phyloP scores from a whole-genome alignment of 2,113 vertebrate species.

The Erythrolamprus reginae region DNA sequence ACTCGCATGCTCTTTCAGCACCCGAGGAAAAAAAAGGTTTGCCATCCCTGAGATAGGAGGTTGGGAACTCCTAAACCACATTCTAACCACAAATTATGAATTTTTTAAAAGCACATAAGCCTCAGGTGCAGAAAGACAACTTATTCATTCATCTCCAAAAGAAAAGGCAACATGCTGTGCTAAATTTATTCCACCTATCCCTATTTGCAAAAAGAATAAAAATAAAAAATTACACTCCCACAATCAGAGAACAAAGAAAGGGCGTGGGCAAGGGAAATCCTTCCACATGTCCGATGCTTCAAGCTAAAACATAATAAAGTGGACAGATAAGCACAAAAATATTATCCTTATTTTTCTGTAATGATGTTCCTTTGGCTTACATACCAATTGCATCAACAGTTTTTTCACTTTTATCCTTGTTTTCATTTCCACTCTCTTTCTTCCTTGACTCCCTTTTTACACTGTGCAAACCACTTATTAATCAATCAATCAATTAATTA shows the following conservation, averaged over 20 bases:
- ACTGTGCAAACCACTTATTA: background rate
- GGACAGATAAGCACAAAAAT: background rate
- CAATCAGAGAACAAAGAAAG: background rate
- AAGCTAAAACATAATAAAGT: background rate
- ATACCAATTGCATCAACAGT: background rate
- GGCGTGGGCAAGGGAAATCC: background rate
- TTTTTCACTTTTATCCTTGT: background rate
- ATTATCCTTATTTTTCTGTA: background rate
- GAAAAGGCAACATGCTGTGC: background rate
- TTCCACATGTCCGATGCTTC: background rate
- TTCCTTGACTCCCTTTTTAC: background rate
- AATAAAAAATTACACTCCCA: background rate
- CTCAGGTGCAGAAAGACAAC: background rate
- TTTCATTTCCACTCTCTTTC: background rate
- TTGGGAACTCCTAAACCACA: background rate
- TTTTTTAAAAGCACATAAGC: background rate
- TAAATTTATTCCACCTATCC: background rate
- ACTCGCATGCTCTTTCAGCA: too few relatives aligned
- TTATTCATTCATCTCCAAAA: background rate
- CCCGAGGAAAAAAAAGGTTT: too few relatives aligned
- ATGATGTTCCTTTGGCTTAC: background rate
- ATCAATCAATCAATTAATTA: too few relatives aligned
- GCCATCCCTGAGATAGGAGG: too few relatives aligned
- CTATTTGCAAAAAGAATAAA: background rate
- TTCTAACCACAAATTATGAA: background rate